These are phyloP conservation scores for Macropus fuliginosus DNA, from an alignment of 2,797 vertebrate genomes.

Conservation along the genomic window DNA sequence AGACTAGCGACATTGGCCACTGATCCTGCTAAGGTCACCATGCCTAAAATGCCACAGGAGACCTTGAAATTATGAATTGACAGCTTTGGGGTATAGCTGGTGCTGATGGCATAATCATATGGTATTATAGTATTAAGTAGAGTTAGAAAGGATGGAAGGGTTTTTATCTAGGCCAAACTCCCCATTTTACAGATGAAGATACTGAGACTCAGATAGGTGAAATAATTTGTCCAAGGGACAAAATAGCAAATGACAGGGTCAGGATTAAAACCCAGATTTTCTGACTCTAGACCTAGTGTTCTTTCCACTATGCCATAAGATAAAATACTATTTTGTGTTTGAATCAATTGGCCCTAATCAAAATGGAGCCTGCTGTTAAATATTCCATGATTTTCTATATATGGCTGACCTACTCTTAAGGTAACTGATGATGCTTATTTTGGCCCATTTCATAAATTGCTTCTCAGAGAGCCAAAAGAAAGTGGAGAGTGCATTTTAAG, in stretches of 20 bases:
- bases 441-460: not conserved
- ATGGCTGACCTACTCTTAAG: not conserved
- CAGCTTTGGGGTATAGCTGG: not conserved
- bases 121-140: not conserved
- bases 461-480: conserved; percentile 15
- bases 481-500: conserved; percentile 10
- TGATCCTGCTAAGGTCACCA: not conserved
- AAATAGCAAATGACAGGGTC: not conserved
- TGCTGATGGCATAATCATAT: not conserved
- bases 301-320: not conserved
- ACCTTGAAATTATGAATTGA: not conserved
- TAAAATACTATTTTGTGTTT: conserved; percentile 32
- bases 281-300: not conserved
- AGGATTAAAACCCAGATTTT: not conserved
- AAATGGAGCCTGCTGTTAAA: conserved; percentile 40
- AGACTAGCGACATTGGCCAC: conserved; percentile 16
- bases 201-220: not conserved
- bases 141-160: not conserved
- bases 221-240: not conserved
- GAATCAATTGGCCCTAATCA: not conserved
- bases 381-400: conserved; percentile 18
- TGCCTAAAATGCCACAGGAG: not conserved
- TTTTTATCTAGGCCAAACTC: not conserved
- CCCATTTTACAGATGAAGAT: not conserved
- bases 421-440: conserved; percentile 10